phyloP scores from a whole-genome alignment of 2,113 vertebrate genomes.

The Carollia perspicillata region DNA sequence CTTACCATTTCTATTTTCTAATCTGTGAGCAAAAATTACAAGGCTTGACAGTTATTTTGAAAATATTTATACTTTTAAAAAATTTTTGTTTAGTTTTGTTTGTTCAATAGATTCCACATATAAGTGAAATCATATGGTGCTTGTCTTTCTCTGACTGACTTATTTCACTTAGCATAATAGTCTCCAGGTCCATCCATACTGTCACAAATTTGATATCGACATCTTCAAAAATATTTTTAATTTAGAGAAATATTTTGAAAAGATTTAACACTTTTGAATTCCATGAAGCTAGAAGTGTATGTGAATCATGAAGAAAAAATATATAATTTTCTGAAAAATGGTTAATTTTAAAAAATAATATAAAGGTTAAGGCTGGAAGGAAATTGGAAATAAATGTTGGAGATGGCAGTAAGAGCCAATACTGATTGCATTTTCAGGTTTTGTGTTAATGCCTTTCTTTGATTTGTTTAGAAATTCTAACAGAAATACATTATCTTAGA shows the following conservation, averaged over 20 bases:
- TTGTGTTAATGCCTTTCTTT: neutral
- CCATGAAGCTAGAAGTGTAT: neutral
- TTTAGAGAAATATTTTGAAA: neutral
- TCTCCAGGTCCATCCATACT: neutral
- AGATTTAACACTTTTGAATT: neutral
- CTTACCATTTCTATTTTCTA: neutral
- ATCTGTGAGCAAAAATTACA: neutral
- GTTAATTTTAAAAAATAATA: neutral
- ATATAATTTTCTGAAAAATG: neutral
- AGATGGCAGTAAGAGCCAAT: neutral
- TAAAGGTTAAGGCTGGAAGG: neutral
- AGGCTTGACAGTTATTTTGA: neutral
- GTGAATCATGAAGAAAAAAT: neutral
- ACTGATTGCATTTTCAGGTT: neutral
- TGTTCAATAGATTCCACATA: neutral
- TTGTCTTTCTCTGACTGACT: neutral
- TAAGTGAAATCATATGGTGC: neutral
- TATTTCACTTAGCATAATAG: neutral
- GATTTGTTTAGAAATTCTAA: neutral
- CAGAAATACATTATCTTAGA: neutral
- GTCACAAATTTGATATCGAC: neutral
- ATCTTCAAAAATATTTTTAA: neutral
- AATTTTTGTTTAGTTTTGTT: neutral
- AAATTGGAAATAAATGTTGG: neutral
- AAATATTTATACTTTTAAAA: conserved; percentile 20